Conservation (phyloP, 2,888 invertebrate species). For the Ferdinandea cuprea region DNA sequence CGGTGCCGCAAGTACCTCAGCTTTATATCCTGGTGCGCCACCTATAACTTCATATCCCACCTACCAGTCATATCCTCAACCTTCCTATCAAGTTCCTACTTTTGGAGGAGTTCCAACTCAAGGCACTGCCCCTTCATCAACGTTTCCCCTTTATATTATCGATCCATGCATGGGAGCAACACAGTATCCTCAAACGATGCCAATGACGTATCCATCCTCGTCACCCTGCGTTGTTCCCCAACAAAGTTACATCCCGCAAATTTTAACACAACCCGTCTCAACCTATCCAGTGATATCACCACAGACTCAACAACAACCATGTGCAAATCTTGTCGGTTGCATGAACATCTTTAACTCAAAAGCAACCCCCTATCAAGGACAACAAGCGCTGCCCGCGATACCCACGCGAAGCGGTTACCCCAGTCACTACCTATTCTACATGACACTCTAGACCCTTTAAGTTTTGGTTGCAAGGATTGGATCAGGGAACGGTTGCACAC, state of each 20-base stretch:
- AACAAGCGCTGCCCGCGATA: conserved; percentile 8
- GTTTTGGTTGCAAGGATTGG: conserved; percentile 45
- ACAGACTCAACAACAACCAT: conserved; percentile 34
- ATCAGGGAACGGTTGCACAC: conserved; percentile 50
- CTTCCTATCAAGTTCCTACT: background rate
- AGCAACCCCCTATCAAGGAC: conserved; percentile 16
- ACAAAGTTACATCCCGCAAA: conserved; percentile 9
- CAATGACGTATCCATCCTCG: background rate
- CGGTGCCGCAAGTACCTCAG: background rate
- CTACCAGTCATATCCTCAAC: background rate
- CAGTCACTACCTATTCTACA: conserved; percentile 64
- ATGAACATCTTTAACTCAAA: conserved; percentile 24
- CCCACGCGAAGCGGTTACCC: conserved; percentile 30
- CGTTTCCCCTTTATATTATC: conserved; percentile 15
- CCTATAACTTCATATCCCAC: background rate
- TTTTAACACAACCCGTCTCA: background rate
- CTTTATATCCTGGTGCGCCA: too few species aligned
- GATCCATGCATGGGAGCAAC: conserved; percentile 6
- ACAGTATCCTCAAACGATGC: conserved; percentile 7
- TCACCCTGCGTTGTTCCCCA: conserved; percentile 8
- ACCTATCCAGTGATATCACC: background rate
- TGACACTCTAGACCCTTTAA: conserved; percentile 37
- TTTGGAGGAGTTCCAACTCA: conserved; percentile 13
- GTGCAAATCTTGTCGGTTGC: conserved; percentile 40
- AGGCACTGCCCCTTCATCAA: background rate